phyloP scores from a whole-genome alignment of 2,797 vertebrate species.

The Rhincodon typus region DNA sequence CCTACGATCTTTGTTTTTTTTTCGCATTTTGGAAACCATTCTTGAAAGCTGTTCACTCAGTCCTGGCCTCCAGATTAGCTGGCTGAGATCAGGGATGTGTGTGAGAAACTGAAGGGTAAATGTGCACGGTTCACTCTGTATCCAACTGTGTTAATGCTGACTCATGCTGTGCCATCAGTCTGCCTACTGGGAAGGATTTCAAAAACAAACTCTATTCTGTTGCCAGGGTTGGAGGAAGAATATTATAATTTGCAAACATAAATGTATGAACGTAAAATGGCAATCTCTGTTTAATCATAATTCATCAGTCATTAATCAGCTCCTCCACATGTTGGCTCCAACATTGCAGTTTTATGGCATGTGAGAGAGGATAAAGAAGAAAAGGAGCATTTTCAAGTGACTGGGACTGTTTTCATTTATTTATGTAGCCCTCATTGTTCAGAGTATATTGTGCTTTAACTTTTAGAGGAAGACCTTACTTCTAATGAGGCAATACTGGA shows the following conservation, averaged over 20 bases:
- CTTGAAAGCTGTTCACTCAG: background rate
- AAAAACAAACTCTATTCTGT: background rate
- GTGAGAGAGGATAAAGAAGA: background rate
- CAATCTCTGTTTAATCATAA: background rate
- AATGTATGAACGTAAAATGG: background rate
- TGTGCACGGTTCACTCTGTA: background rate
- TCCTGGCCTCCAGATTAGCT: background rate
- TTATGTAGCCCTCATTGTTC: too few relatives aligned
- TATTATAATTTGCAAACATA: background rate
- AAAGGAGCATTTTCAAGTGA: background rate
- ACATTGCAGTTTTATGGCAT: background rate
- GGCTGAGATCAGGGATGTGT: background rate
- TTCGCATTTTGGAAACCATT: background rate
- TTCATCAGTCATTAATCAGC: background rate
- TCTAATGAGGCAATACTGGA: too few relatives aligned
- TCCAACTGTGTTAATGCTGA: background rate
- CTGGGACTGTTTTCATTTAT: background rate
- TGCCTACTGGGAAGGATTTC: background rate
- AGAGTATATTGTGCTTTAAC: too few relatives aligned
- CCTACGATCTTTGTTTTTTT: background rate
- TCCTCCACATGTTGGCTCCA: background rate
- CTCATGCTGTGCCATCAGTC: background rate
- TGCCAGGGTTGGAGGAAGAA: background rate
- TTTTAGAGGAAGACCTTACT: too few relatives aligned
- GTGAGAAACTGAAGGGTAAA: background rate